Conservation (phyloP, 2,888 invertebrate genomes). For the Acanthosepion lycidas region DNA sequence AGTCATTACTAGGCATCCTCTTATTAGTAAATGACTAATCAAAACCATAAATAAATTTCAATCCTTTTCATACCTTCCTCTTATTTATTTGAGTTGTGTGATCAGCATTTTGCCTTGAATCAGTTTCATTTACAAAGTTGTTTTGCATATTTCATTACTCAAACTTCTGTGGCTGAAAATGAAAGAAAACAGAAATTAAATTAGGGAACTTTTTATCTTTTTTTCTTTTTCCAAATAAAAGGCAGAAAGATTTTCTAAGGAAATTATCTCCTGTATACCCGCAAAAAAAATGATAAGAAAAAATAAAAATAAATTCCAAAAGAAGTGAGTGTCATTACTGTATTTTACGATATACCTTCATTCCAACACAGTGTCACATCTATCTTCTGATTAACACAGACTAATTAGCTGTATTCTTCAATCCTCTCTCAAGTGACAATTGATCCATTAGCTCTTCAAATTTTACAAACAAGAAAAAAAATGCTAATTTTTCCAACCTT, state of each 20-base stretch:
- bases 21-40: too few relatives aligned
- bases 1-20: too few relatives aligned
- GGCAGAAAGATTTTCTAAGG: neutral
- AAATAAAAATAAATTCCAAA: neutral
- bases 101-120: too few relatives aligned
- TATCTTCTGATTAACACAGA: conserved; percentile 33
- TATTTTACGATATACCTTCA: neutral
- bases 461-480: conserved; percentile 18
- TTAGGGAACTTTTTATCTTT: neutral
- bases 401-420: conserved; percentile 33
- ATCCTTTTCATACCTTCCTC: too few relatives aligned
- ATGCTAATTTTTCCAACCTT: neutral
- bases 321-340: neutral
- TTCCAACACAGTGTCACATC: neutral
- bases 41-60: too few relatives aligned
- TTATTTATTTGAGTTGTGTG: too few relatives aligned
- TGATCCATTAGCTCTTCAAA: conserved; percentile 33
- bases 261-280: neutral
- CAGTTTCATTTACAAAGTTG: neutral
- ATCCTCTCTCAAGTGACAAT: neutral
- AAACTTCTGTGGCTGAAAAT: neutral
- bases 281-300: neutral
- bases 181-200: neutral
- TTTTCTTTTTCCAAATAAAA: neutral
- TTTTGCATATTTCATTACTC: neutral